These are phyloP conservation scores for Rafetus swinhoei DNA, from an alignment of 2,113 vertebrate species.

Conservation along the genomic window DNA sequence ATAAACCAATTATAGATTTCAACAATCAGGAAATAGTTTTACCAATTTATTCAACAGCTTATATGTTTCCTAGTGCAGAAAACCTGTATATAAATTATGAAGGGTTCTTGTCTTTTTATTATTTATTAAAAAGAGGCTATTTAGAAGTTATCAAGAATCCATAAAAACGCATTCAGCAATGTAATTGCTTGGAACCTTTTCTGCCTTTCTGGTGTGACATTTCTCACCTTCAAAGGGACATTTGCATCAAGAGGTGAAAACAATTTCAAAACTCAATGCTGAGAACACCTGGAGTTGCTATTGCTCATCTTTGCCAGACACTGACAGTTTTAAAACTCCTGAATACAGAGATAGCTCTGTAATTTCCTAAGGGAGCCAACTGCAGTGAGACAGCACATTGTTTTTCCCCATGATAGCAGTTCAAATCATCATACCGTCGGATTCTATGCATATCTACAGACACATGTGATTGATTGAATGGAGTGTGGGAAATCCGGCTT, in stretches of 20 bases:
- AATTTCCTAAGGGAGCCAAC: slow-evolving; percentile 71
- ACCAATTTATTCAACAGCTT: slow-evolving; percentile 10
- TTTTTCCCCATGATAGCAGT: slow-evolving; percentile 58
- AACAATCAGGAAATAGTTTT: slow-evolving; percentile 2
- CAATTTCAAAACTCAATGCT: slow-evolving; percentile 73
- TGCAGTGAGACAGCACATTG: slow-evolving; percentile 32
- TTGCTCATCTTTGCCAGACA: slow-evolving; percentile 69
- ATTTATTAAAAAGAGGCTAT: slow-evolving; percentile 51
- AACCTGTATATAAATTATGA: slow-evolving; percentile 8
- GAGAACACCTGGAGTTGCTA: slow-evolving; percentile 70
- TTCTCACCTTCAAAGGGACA: slow-evolving; percentile 74
- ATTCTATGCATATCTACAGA: slow-evolving; percentile 33
- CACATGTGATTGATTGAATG: slow-evolving; percentile 64
- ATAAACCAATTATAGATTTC: slow-evolving; percentile 27
- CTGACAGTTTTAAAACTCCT: slow-evolving; percentile 71
- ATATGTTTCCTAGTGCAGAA: slow-evolving; percentile 5
- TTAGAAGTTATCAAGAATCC: slow-evolving; percentile 62
- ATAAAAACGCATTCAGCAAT: slow-evolving; percentile 56
- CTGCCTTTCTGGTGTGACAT: slow-evolving; percentile 62
- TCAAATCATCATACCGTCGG: slow-evolving; percentile 50
- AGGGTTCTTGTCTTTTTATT: slow-evolving; percentile 37
- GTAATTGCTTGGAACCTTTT: slow-evolving; percentile 73
- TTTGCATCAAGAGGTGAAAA: slow-evolving; percentile 76
- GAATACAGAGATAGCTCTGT: slow-evolving; percentile 65
- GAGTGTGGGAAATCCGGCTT: slow-evolving; percentile 3